Base-by-base conservation (phyloP, 2,113 vertebrate species). In the Motacilla tschutschensis region DNA sequence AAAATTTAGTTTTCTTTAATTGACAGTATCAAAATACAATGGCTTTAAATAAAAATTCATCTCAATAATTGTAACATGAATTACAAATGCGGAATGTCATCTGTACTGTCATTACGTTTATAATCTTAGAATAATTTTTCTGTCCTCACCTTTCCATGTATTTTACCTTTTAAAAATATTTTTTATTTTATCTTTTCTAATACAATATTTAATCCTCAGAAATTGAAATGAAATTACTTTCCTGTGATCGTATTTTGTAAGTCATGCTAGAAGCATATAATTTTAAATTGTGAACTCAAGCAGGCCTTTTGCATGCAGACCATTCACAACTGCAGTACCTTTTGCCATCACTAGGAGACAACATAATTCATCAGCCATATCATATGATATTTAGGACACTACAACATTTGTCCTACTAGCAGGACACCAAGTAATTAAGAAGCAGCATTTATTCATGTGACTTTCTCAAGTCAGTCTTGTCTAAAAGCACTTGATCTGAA, bases 341-440 rank as follows among this genome's bases (percentile, higher is more conserved):
- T 54, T 19, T 51, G 14, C 38, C 28, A 55, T 14, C 71, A 47
- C 47, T 26, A 86, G 54, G 43, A 36, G 83, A 58, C 48, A 83
- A 38, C 4, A 31, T 2, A 80, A 73, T 22, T 44, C 9, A 59
- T 18, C 29, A 81, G 16, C 20, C 9, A 9, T 19, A 38, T 21
- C 33, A 25, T 4, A 40, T 0, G 0, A 1, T 13, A 66, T 2
- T 9, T 20, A 43, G 10, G 33, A 22, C 35, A 51, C 13, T 18
- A 5, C 4, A 79, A 82, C 10, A 75, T 4, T n/a, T 35, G n/a
- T 8, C 40, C 33, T 35, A 31, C 16, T 29, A 66, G 43, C 0
- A 2, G 18, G 9, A 35, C 6, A n/a, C 4, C 53, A 72, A 72
- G 8, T 28, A 71, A 67, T 18, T 59, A 43, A 15, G 3, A 2